Percentiles rank a stretch among this genome's conserved stretches.
Evolutionary conservation across 2,888 invertebrate genomes (phyloP).

Genomic region (Spatulosminthurus flaviceps): DNA sequence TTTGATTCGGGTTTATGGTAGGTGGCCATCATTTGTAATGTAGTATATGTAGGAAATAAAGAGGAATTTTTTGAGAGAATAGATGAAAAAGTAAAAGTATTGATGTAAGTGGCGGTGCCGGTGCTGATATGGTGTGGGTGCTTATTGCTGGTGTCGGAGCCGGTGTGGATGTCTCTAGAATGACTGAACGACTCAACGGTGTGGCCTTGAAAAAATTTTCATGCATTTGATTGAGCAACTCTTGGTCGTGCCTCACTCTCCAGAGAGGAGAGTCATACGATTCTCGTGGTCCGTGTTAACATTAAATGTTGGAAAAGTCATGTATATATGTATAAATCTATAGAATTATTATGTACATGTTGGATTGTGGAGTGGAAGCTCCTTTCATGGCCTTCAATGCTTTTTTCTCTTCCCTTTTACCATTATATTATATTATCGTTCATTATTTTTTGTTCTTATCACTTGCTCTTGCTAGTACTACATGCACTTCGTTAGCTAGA

Average conservation of each 20-base stretch:
- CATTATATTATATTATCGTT: not conserved
- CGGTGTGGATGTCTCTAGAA: slow-evolving; percentile 18
- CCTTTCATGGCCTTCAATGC: slow-evolving; percentile 8
- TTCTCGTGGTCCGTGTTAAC: not conserved
- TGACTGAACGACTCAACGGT: not conserved
- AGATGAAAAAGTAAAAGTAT: not conserved
- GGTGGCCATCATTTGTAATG: slow-evolving; percentile 68
- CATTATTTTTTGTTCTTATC: not conserved
- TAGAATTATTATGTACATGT: too few species aligned
- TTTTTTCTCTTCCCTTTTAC: not conserved
- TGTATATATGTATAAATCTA: too few species aligned
- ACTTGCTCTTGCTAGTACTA: not conserved
- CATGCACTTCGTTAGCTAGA: not conserved
- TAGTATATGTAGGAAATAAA: not conserved
- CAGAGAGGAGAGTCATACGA: not conserved
- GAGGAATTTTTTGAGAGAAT: not conserved
- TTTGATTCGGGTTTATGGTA: slow-evolving; percentile 77
- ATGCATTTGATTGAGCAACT: slow-evolving; percentile 18
- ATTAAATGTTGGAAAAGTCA: too few species aligned
- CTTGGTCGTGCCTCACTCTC: not conserved
- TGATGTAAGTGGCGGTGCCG: not conserved
- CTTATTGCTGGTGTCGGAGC: not conserved
- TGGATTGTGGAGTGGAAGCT: not conserved
- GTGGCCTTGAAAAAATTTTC: slow-evolving; percentile 7
- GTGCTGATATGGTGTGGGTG: not conserved